Base-by-base conservation (phyloP, 2,113 vertebrate genomes). In the Potamarius usumacintae region DNA sequence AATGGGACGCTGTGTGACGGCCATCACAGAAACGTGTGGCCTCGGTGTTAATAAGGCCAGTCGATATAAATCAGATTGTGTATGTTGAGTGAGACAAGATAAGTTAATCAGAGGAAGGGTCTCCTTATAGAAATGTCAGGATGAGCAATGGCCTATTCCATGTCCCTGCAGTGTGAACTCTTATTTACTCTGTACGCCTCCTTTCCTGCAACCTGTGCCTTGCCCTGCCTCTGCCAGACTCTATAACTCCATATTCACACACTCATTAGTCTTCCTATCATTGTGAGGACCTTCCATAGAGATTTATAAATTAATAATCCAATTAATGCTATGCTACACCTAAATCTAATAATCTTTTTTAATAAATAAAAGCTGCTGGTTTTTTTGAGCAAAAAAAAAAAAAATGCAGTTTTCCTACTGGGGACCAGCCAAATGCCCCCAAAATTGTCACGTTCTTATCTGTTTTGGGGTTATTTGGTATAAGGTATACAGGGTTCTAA, bases 41-140 rank as follows among this genome's bases (percentile, higher is more conserved):
- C 65, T 80, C n/a, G 5, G 58, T 88, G 78, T 85, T 82, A 85
- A 83, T 62, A 27, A 63, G 52, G 0, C 25, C 69, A 88, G 86
- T 90, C 86, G 80, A 86, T 86, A 88, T 67, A 74, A 77, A 88
- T 86, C 67, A 76, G 79, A 90, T 88, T 67, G 48, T n/a, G 84
- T n/a, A 62, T 50, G 42, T 83, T 53, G 50, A 79, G 83, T 9
- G 42, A 65, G 22, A 81, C 52, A 63, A 67, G 10, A 67, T 58
- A 67, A 77, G 42, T 81, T 85, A 82, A 87, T 80, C 62, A 85
- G 53, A 78, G 50, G 22, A 57, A 27, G 22, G 34, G 18, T 58
- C 27, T 50, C 1, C 10, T 76, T 34, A 57, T 53, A 20, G 60
- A 57, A 5, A 48, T 62, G 34, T n/a, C 27, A 48, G 58, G 9